Percentiles rank a stretch among this genome's conserved stretches.
Conservation (phyloP, 2,797 vertebrate genomes). For the Distichodus sexfasciatus region DNA sequence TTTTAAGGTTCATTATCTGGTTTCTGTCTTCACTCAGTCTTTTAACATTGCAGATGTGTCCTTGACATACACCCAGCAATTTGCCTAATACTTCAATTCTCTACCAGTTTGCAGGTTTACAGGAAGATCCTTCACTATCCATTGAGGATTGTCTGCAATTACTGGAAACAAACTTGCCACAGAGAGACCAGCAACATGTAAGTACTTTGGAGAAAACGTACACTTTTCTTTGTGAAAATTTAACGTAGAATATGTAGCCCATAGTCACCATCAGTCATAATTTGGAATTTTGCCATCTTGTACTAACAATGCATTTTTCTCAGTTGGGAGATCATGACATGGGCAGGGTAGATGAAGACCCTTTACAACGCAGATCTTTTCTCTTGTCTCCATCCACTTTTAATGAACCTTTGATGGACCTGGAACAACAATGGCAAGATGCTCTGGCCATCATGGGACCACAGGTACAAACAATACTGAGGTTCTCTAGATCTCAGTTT, state of each 20-base stretch:
- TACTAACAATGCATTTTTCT: slow-evolving; percentile 9
- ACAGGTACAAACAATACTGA: slow-evolving; percentile 72
- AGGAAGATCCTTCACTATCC: slow-evolving; percentile 76
- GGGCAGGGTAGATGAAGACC: slow-evolving; percentile 62
- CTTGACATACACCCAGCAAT: background rate
- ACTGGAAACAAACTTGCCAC: slow-evolving; percentile 80
- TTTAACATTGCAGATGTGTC: slow-evolving; percentile 18
- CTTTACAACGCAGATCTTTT: slow-evolving; percentile 56
- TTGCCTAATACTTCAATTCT: slow-evolving; percentile 2
- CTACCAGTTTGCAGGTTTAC: slow-evolving; percentile 66
- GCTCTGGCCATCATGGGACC: slow-evolving; percentile 90
- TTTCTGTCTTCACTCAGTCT: background rate
- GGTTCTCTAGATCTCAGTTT: background rate
- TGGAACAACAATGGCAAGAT: slow-evolving; percentile 94
- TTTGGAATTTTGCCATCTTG: background rate
- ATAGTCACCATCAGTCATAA: background rate
- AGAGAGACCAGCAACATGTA: slow-evolving; percentile 79
- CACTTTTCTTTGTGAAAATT: too few relatives aligned
- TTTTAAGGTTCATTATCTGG: too few relatives aligned
- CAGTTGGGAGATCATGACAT: slow-evolving; percentile 74
- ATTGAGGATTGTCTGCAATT: slow-evolving; percentile 85
- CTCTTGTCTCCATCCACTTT: slow-evolving; percentile 70
- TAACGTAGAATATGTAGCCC: too few relatives aligned
- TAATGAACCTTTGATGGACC: slow-evolving; percentile 73
- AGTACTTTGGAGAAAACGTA: too few relatives aligned